Conservation (phyloP, 2,888 invertebrate genomes). For the Conomelus anceps region DNA sequence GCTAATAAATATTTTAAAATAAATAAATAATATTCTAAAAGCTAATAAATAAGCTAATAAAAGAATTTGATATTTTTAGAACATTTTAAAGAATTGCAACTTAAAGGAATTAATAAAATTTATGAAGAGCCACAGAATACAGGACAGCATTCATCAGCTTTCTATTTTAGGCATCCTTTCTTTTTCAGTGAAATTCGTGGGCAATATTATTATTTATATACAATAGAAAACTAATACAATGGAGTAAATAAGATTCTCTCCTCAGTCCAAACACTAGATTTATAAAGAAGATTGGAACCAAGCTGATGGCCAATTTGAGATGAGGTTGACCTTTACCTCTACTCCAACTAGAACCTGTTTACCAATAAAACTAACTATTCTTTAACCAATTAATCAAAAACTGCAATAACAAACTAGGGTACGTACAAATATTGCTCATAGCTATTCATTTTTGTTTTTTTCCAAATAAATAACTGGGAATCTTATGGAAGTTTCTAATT, state of each 20-base stretch:
- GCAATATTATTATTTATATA: background rate
- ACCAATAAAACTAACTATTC: background rate
- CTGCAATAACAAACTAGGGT: background rate
- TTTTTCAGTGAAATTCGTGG: background rate
- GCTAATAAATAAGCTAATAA: too few species aligned
- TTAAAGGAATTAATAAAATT: background rate
- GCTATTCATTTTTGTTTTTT: background rate
- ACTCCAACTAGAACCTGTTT: background rate
- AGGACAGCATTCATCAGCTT: background rate
- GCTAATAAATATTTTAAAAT: too few species aligned
- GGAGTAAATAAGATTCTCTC: background rate
- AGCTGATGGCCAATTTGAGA: background rate
- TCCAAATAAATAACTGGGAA: background rate
- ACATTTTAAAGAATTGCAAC: too few species aligned
- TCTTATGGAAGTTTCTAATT: too few species aligned
- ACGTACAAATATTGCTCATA: background rate
- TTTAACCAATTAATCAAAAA: background rate
- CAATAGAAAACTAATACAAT: background rate
- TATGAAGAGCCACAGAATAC: background rate
- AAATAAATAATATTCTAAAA: too few species aligned
- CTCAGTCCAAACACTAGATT: background rate
- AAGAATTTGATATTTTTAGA: too few species aligned
- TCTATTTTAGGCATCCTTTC: background rate
- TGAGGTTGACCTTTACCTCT: background rate
- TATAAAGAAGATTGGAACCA: background rate